Evolutionary conservation across 2,888 invertebrate genomes (phyloP).

Genomic region (Cybosia mesomella): DNA sequence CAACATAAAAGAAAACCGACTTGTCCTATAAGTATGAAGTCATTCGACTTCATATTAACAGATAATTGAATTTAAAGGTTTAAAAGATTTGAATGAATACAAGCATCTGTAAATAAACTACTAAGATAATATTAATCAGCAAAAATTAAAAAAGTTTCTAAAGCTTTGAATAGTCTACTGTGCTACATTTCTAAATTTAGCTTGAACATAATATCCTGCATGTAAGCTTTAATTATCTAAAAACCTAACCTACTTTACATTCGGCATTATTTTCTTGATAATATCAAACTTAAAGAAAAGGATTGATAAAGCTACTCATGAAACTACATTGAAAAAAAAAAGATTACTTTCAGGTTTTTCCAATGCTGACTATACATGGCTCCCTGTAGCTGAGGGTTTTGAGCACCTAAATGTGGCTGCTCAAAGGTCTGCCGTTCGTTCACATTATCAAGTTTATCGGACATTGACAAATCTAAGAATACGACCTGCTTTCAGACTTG

Average conservation of each 20-base stretch:
- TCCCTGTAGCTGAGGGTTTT: slow-evolving; percentile 89
- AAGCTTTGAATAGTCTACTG: not conserved
- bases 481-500: slow-evolving; percentile 82
- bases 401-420: slow-evolving; percentile 85
- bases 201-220: not conserved
- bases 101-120: too few species aligned
- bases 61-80: not conserved
- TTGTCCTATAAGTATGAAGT: not conserved
- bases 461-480: slow-evolving; percentile 85
- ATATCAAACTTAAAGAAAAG: not conserved
- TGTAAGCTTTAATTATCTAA: not conserved
- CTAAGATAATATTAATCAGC: too few species aligned
- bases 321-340: not conserved
- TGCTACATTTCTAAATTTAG: not conserved
- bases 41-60: not conserved
- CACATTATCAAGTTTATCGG: slow-evolving; percentile 85
- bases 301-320: not conserved
- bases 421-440: slow-evolving; percentile 80
- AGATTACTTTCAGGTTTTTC: slow-evolving; percentile 85
- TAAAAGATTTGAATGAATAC: not conserved
- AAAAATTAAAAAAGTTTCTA: not conserved
- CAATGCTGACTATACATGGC: slow-evolving; percentile 85
- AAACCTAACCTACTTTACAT: too few species aligned
- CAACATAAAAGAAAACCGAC: too few species aligned
- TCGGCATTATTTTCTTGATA: too few species aligned